Base-by-base conservation (phyloP, 2,888 invertebrate genomes). In the Scaptomyza parva region DNA sequence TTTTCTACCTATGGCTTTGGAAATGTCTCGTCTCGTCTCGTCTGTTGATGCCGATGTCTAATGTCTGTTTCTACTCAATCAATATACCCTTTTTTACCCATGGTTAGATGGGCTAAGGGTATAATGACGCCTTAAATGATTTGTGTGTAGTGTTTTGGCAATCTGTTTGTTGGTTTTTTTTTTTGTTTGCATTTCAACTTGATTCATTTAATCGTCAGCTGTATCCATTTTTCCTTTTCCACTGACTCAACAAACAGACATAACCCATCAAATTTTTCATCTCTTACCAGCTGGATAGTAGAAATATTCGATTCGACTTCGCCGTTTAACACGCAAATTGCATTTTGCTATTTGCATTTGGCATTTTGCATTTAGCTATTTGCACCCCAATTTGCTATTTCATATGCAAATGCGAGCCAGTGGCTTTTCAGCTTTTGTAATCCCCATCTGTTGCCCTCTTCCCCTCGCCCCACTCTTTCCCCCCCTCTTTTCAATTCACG, bases 291-390 rank as follows among this genome's bases (percentile, higher is more conserved):
- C 17, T 20, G 33, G 9, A 48, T 26, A 28, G 17, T 37, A 17
- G 17, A 18, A n/a, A n/a, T n/a, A n/a, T n/a, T n/a, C n/a, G n/a
- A n/a, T n/a, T 11, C 20, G 20, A 30, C 37, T 58, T 50, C 9
- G 43, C 9, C 9, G 50, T 18, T 44, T 70, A 39, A 44, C 60
- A 48, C 37, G 41, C 47, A 61, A 70, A 74, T 54, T 59, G 0
- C 11, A 39, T 61, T 54, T 26, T 30, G 3, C 30, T 3, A 4
- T 30, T 30, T 30, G n/a, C n/a, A n/a, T n/a, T n/a, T n/a, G n/a
- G 41, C 47, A 61, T 64, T 69, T 54, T 59, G 0, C 11, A 39
- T 61, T 54, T 26, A 26, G 3, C 30, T 3, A 4, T 30, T 30
- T 30, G n/a, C n/a, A n/a, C 30, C 17, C 17, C 24, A 53, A 40